Percentiles rank a stretch among this genome's conserved stretches.
These are phyloP conservation scores for Morone chrysops DNA, from an alignment of 2,113 vertebrate species.

Conservation along the genomic window DNA sequence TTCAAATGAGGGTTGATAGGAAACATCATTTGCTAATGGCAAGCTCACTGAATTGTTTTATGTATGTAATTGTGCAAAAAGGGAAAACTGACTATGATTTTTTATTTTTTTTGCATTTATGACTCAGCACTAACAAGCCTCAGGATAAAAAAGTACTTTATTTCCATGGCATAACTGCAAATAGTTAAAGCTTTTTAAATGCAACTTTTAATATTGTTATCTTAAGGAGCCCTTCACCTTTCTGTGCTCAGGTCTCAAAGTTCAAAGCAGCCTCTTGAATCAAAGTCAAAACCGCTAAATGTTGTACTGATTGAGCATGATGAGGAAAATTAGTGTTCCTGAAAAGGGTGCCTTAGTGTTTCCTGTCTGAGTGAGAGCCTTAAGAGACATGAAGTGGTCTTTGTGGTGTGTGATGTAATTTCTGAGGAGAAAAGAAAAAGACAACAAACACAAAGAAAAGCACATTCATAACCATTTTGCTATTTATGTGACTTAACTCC, in stretches of 20 bases:
- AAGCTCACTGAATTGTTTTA: neutral
- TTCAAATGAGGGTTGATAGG: conserved; percentile 29
- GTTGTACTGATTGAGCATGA: conserved; percentile 58
- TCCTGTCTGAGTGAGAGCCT: conserved; percentile 46
- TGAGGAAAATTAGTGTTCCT: conserved; percentile 66
- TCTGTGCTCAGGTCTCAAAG: conserved; percentile 55
- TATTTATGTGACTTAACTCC: conserved; percentile 46
- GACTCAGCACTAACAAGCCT: conserved; percentile 7
- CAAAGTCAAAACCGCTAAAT: conserved; percentile 60
- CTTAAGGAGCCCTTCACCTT: conserved; percentile 36
- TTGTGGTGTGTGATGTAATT: conserved; percentile 52
- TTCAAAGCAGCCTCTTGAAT: conserved; percentile 65
- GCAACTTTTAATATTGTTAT: conserved; percentile 23
- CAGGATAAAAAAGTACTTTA: neutral
- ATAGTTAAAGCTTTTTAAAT: neutral
- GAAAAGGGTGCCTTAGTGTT: conserved; percentile 53
- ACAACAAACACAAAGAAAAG: conserved; percentile 7
- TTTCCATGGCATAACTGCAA: neutral
- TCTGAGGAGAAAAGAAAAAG: conserved; percentile 15
- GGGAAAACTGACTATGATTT: neutral
- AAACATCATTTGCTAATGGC: conserved; percentile 34
- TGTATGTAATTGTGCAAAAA: neutral
- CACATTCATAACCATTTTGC: neutral
- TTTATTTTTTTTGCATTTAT: conserved; percentile 6
- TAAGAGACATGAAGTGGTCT: conserved; percentile 60